phyloP scores from a whole-genome alignment of 2,888 invertebrate species.

The Drosophila sordidapex region DNA sequence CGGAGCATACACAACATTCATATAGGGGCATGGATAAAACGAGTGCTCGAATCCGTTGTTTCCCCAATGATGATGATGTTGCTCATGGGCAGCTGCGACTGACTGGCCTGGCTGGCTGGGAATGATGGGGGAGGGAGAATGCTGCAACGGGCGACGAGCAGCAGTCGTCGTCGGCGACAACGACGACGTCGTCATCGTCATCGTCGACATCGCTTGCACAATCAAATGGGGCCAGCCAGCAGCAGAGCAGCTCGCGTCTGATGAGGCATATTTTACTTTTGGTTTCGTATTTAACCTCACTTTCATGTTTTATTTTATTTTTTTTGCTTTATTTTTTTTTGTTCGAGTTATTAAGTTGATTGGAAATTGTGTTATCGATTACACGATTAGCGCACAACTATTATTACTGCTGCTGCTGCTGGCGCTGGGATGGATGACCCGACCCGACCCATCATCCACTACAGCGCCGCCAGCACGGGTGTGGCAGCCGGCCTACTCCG shows the following conservation, averaged over 20 bases:
- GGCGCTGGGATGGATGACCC: constrained; percentile 35
- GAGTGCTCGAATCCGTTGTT: constrained; percentile 44
- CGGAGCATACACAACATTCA: constrained; percentile 45
- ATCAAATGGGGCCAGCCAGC: constrained; percentile 54
- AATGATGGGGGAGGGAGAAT: constrained; percentile 25
- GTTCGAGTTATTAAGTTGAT: constrained; percentile 19
- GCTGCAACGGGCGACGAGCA: constrained; percentile 56
- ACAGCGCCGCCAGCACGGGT: constrained; percentile 39
- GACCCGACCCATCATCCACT: constrained; percentile 27
- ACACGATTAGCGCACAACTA: constrained; percentile 18
- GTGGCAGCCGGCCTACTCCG: constrained; percentile 45
- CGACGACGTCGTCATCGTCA: constrained; percentile 28
- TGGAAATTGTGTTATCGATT: constrained; percentile 52
- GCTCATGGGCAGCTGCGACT: constrained; percentile 50
- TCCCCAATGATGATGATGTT: constrained; percentile 57
- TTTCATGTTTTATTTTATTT: constrained; percentile 33
- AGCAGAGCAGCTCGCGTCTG: constrained; percentile 48
- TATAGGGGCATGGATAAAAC: constrained; percentile 25
- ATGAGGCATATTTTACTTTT: constrained; percentile 65
- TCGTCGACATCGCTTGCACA: constrained; percentile 66
- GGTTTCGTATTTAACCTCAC: constrained; percentile 70
- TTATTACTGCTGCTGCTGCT: constrained; percentile 3
- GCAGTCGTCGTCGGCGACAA: constrained; percentile 32
- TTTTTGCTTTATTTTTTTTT: constrained; percentile 9
- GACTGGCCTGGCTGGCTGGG: constrained; percentile 5